These are phyloP conservation scores for Neoarius graeffei DNA, from an alignment of 2,113 vertebrate species.

Conservation along the genomic window DNA sequence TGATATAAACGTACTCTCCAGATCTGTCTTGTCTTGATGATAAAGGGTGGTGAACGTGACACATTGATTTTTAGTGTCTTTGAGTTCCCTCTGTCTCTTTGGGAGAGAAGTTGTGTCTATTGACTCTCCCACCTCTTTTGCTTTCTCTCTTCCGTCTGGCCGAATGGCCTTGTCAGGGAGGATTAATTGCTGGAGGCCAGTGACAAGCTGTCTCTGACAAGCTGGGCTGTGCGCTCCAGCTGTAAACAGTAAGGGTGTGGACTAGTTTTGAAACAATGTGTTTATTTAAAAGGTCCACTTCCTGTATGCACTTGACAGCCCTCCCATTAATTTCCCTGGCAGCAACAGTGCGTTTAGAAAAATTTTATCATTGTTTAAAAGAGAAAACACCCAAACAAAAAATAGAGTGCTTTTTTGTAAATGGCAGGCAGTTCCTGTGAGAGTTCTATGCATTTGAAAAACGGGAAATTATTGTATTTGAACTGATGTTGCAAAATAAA, in stretches of 20 bases:
- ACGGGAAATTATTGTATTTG: conserved; percentile 19
- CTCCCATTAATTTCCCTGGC: conserved; percentile 79
- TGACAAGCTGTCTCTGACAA: conserved; percentile 63
- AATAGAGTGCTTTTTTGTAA: conserved; percentile 62
- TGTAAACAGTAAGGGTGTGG: conserved; percentile 81
- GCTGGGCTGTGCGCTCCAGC: conserved; percentile 64
- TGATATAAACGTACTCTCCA: conserved; percentile 16
- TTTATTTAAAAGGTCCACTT: conserved; percentile 80
- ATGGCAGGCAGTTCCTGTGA: conserved; percentile 68
- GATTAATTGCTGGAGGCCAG: conserved; percentile 59
- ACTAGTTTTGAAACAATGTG: conserved; percentile 83
- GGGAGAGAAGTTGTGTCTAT: conserved; percentile 45
- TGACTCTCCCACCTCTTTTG: conserved; percentile 53
- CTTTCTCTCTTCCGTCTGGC: conserved; percentile 55
- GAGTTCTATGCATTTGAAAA: conserved; percentile 63
- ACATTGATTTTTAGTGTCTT: conserved; percentile 45
- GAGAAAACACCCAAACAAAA: conserved; percentile 63
- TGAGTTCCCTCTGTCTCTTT: conserved; percentile 15
- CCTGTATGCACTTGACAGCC: conserved; percentile 75
- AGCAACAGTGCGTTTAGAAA: conserved; percentile 67
- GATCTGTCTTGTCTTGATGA: conserved; percentile 24
- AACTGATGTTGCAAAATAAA: conserved; percentile 30
- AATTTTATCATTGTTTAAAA: conserved; percentile 72
- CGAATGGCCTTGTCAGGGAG: conserved; percentile 64
- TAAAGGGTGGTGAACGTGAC: conserved; percentile 42